Evolutionary conservation across 2,888 invertebrate species (phyloP), one percentile per base, ranked within the genome.

Genomic region (Lacanobia wlatinum): DNA sequence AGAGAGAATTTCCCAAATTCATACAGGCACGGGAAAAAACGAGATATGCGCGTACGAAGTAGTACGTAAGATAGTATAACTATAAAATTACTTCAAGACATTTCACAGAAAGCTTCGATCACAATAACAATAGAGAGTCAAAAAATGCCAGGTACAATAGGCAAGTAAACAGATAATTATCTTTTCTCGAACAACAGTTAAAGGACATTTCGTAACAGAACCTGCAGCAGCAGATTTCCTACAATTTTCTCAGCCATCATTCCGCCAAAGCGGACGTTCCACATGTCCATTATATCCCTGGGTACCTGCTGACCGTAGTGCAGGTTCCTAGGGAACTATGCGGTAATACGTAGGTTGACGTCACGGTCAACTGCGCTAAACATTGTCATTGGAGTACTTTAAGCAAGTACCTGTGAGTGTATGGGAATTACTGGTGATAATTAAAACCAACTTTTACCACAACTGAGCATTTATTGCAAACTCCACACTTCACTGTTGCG

Each of bases 291-390:
- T 78, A 83, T 12, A 46, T 12, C 16, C 23, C 21, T 61, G 52
- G 21, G 9, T 64, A 65, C 58, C 34, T 34, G 58, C 38, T 71
- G 59, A 58, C 56, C 64, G 48, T 8, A 23, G 2, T 40, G 40
- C 12, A 2, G 59, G 52, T 73, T 70, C 73, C 80, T 58, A 60
- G 74, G 69, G 80, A 80, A 80, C 59, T 58, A 64, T 73, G 68
- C 21, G 23, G 34, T 83, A 83, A 83, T 80, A 70, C 43, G n/a
- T 12, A 23, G 75, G 14, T 66, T 63, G 66, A 55, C 74, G 74
- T 70, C 69, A 74, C 53, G 84, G 80, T 80, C 84, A 67, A 58
- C 62, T 48, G 80, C 65, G 7, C 63, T 56, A 9, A 56, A 66
- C 48, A 70, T 73, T 67, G 62, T 80, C 59, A 52, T 64, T 53